A percentile compares a stretch with the other conserved stretches of the same genome.
Evolutionary conservation across 1,140 invertebrate genomes (phyloP).

Genomic region (Lysiphlebus fabarum): DNA sequence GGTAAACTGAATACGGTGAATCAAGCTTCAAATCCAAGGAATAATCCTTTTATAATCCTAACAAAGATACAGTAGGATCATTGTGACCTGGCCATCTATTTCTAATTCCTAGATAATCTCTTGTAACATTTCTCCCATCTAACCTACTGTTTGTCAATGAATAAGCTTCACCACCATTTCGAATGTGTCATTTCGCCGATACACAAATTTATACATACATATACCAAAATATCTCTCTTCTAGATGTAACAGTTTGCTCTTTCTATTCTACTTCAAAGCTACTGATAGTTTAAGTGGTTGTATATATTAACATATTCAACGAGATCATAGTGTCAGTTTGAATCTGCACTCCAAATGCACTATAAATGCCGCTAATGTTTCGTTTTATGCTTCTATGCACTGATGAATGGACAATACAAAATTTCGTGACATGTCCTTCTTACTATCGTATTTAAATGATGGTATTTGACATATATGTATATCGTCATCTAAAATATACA

Average conservation of each 20-base stretch:
- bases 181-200: neutral
- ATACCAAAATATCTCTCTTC: neutral
- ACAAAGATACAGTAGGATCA: constrained; percentile 34
- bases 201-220: neutral
- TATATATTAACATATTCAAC: constrained; percentile 7
- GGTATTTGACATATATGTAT: too few species aligned
- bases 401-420: constrained; percentile 31
- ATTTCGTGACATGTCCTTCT: too few species aligned
- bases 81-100: constrained; percentile 42
- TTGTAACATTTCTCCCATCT: constrained; percentile 21
- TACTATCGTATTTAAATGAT: too few species aligned
- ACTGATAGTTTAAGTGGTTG: neutral
- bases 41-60: constrained; percentile 45
- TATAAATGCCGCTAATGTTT: constrained; percentile 44
- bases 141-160: constrained; percentile 25
- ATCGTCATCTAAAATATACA: too few species aligned
- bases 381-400: constrained; percentile 25
- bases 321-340: constrained; percentile 34
- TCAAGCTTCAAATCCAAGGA: constrained; percentile 37
- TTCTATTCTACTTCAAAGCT: neutral
- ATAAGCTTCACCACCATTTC: constrained; percentile 8
- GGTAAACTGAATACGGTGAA: constrained; percentile 33
- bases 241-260: neutral
- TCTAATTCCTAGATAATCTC: constrained; percentile 44
- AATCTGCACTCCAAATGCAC: constrained; percentile 40